These are phyloP conservation scores for Lomographa bimaculata DNA, from an alignment of 2,888 invertebrate species.

Conservation along the genomic window DNA sequence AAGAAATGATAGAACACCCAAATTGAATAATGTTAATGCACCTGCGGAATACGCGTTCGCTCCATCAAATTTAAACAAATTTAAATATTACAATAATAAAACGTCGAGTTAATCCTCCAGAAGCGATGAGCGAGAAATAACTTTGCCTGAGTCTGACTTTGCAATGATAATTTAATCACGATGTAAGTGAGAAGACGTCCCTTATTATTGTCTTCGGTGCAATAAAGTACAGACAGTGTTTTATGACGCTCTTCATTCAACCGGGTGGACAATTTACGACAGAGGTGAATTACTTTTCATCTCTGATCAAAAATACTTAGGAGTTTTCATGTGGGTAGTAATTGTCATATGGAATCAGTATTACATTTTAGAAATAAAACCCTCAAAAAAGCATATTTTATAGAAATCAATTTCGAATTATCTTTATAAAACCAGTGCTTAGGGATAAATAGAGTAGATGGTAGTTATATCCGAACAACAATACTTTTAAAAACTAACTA, in stretches of 20 bases:
- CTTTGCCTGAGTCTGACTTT: slow-evolving; percentile 60
- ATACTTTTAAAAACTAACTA: too few relatives aligned
- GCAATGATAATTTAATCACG: slow-evolving; percentile 80
- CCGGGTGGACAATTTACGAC: slow-evolving; percentile 26
- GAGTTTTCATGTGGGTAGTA: too few relatives aligned
- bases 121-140: slow-evolving; percentile 54
- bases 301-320: too few relatives aligned
- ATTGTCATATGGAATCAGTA: too few relatives aligned
- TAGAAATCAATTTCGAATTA: too few relatives aligned
- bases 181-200: slow-evolving; percentile 61
- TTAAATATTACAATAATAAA: slow-evolving; percentile 51
- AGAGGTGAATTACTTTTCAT: slow-evolving; percentile 27
- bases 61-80: slow-evolving; percentile 30
- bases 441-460: too few relatives aligned
- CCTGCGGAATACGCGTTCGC: slow-evolving; percentile 5
- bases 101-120: slow-evolving; percentile 46
- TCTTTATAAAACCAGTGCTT: too few relatives aligned
- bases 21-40: slow-evolving; percentile 8
- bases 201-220: slow-evolving; percentile 61
- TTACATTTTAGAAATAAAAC: too few relatives aligned
- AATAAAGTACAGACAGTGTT: slow-evolving; percentile 52
- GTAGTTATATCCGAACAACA: too few relatives aligned
- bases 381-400: too few relatives aligned
- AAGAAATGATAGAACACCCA: too few relatives aligned
- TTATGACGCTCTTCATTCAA: slow-evolving; percentile 37